Percentiles rank a stretch among this genome's conserved stretches.
These are phyloP conservation scores for Escarpia spicata DNA, from an alignment of 2,888 invertebrate species.

Conservation along the genomic window DNA sequence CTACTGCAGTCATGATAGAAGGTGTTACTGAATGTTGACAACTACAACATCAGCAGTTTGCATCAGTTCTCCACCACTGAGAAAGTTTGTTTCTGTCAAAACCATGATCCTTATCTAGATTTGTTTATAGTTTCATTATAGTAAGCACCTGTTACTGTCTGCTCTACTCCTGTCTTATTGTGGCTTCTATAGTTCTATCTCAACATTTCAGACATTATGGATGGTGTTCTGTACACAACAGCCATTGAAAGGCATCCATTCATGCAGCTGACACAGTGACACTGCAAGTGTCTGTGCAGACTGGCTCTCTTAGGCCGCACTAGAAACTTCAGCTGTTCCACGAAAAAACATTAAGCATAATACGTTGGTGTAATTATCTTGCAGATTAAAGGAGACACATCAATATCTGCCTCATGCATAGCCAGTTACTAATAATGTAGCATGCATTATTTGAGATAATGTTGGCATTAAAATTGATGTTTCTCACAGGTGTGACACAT, in stretches of 20 bases:
- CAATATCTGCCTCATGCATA: conserved; percentile 12
- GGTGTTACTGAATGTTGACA: not conserved
- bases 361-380: not conserved
- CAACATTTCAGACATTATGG: not conserved
- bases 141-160: not conserved
- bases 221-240: not conserved
- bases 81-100: not conserved
- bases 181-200: not conserved
- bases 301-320: not conserved
- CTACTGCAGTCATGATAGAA: not conserved
- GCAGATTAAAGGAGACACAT: not conserved
- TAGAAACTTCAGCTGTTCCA: conserved; percentile 11
- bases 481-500: not conserved
- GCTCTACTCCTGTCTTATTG: not conserved
- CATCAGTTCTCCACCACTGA: not conserved
- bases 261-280: not conserved
- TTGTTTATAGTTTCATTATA: not conserved
- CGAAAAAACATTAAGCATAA: conserved; percentile 16
- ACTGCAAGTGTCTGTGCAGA: not conserved
- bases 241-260: not conserved
- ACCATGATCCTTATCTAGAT: not conserved
- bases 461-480: conserved; percentile 5
- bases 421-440: conserved; percentile 11
- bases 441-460: conserved; percentile 16
- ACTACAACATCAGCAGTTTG: not conserved